Percentiles rank a stretch among this genome's conserved stretches.
Evolutionary conservation across 2,888 invertebrate species (phyloP).

Genomic region (Caenorhabditis sp.): DNA sequence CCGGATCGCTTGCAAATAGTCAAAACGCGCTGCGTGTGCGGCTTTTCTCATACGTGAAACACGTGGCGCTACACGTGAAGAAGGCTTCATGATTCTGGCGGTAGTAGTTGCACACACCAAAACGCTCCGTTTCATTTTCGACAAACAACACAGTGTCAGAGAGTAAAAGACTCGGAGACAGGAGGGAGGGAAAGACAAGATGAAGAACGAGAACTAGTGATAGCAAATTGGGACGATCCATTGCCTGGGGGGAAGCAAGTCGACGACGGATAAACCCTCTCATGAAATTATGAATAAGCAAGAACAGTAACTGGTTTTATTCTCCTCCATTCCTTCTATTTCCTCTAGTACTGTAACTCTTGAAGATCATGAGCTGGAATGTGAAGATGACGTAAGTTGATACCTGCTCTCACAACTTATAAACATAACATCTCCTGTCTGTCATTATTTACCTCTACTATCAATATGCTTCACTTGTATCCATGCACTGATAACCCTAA

Average conservation of each 20-base stretch:
- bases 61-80: constrained; percentile 61
- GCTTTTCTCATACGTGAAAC: constrained; percentile 40
- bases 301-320: constrained; percentile 8
- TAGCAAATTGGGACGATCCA: constrained; percentile 46
- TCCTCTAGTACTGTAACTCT: not conserved
- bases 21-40: not conserved
- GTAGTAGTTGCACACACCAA: constrained; percentile 30
- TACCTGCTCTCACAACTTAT: not conserved
- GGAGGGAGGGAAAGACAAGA: constrained; percentile 1
- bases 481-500: constrained; percentile 39
- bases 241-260: constrained; percentile 9
- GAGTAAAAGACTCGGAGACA: constrained; percentile 24
- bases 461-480: constrained; percentile 10
- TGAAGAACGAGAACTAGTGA: constrained; percentile 30
- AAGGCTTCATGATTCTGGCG: not conserved
- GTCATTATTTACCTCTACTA: not conserved
- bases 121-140: constrained; percentile 46
- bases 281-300: constrained; percentile 40
- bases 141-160: constrained; percentile 55
- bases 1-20: constrained; percentile 44
- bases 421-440: constrained; percentile 12
- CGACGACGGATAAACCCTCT: constrained; percentile 9
- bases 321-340: not conserved
- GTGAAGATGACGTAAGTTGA: constrained; percentile 32
- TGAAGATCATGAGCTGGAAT: constrained; percentile 35